A percentile compares a stretch with the other conserved stretches of the same genome.
Evolutionary conservation across 2,113 vertebrate genomes (phyloP).

Genomic region (Sinocyclocheilus anshuiensis): DNA sequence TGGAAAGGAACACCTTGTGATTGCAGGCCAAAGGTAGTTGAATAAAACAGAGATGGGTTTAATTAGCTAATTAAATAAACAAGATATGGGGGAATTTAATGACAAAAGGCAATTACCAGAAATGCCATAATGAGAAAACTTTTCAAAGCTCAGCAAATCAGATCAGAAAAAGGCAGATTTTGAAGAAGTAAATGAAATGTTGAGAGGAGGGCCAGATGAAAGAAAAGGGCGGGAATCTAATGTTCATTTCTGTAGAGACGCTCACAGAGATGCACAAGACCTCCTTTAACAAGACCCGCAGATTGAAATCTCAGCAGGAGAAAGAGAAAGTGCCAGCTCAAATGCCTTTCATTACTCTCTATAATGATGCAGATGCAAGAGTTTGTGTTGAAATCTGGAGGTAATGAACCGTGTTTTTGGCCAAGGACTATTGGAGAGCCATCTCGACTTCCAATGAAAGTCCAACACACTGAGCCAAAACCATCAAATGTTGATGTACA

Average conservation of each 20-base stretch:
- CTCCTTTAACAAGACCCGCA: conserved; percentile 58
- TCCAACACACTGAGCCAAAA: conserved; percentile 22
- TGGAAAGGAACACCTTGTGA: conserved; percentile 56
- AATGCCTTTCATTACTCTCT: conserved; percentile 71
- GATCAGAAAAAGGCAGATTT: conserved; percentile 31
- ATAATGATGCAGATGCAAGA: conserved; percentile 67
- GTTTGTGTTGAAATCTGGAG: conserved; percentile 73
- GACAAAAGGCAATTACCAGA: conserved; percentile 57
- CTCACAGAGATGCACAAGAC: conserved; percentile 48
- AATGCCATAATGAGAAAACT: conserved; percentile 46
- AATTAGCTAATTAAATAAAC: conserved; percentile 61
- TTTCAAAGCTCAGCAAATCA: conserved; percentile 48
- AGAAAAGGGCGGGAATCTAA: conserved; percentile 28
- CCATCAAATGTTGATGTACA: conserved; percentile 13
- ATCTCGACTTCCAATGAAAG: conserved; percentile 31
- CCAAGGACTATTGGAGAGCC: conserved; percentile 50
- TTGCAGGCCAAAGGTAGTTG: conserved; percentile 47
- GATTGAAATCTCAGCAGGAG: conserved; percentile 72
- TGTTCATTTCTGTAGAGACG: conserved; percentile 5
- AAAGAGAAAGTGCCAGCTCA: conserved; percentile 60
- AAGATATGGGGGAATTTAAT: conserved; percentile 48
- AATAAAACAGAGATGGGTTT: conserved; percentile 48
- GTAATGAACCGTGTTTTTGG: conserved; percentile 74
- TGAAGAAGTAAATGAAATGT: conserved; percentile 6
- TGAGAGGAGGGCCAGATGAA: conserved; percentile 8